Conservation (phyloP, 2,888 invertebrate genomes). For the Drosophila flavopinicola region DNA sequence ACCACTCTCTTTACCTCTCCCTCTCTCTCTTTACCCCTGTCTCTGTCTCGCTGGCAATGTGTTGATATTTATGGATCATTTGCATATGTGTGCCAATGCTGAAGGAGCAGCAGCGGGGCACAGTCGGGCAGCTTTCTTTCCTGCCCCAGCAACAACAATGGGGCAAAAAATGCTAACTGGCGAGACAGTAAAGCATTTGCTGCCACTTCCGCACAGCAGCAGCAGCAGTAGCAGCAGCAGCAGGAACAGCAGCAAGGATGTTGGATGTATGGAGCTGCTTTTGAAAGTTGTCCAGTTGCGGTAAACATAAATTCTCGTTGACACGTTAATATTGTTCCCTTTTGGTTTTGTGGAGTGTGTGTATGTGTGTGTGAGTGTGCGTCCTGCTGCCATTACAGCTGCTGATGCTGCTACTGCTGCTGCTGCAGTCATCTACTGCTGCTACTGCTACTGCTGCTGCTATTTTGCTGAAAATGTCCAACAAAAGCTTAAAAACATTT, state of each 20-base stretch:
- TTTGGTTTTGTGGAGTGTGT: slow-evolving; percentile 58
- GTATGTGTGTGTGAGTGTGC: slow-evolving; percentile 14
- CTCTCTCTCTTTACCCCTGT: background rate
- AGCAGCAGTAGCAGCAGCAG: background rate
- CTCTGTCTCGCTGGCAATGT: slow-evolving; percentile 43
- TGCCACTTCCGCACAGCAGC: slow-evolving; percentile 67
- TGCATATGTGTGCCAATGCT: slow-evolving; percentile 71
- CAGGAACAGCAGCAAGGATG: slow-evolving; percentile 14
- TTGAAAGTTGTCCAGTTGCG: slow-evolving; percentile 80
- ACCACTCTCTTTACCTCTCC: background rate
- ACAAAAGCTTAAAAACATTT: slow-evolving; percentile 80
- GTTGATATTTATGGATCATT: slow-evolving; percentile 80
- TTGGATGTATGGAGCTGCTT: slow-evolving; percentile 68
- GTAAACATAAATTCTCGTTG: slow-evolving; percentile 80
- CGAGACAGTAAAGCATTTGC: slow-evolving; percentile 78
- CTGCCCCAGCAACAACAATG: slow-evolving; percentile 53
- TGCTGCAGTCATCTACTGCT: slow-evolving; percentile 34
- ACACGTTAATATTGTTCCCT: slow-evolving; percentile 80
- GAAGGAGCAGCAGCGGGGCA: slow-evolving; percentile 6
- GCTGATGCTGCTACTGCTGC: slow-evolving; percentile 31
- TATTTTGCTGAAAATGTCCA: slow-evolving; percentile 73
- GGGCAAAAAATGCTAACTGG: slow-evolving; percentile 69
- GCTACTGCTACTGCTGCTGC: slow-evolving; percentile 30
- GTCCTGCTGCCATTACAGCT: slow-evolving; percentile 27
- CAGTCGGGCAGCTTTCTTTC: slow-evolving; percentile 38